phyloP scores from a whole-genome alignment of 2,113 vertebrate species.

The Casuarius casuarius region DNA sequence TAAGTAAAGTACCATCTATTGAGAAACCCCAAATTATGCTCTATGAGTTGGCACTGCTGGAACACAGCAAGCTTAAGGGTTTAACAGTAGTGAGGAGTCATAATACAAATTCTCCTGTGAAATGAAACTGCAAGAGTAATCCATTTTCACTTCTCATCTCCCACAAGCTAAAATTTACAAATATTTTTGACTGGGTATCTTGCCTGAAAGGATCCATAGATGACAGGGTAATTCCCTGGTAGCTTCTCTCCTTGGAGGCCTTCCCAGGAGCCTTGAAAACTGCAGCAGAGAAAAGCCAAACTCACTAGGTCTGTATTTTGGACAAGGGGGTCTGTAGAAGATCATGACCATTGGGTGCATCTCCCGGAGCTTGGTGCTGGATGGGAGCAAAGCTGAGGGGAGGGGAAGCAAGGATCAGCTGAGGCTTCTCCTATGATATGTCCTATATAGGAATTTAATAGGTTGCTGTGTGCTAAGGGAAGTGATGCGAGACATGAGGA shows the following conservation, averaged over 20 bases:
- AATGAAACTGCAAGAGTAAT: neutral
- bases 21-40: neutral
- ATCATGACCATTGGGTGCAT: neutral
- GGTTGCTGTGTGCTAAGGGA: neutral
- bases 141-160: neutral
- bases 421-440: neutral
- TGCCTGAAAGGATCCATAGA: neutral
- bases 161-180: neutral
- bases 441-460: neutral
- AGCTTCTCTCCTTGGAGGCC: neutral
- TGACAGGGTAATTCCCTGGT: neutral
- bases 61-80: neutral
- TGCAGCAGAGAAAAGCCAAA: neutral
- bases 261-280: neutral
- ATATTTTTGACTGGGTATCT: neutral
- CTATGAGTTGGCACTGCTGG: neutral
- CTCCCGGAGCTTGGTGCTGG: neutral
- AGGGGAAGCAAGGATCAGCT: neutral
- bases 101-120: neutral
- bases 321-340: neutral
- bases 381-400: neutral
- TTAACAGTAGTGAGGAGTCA: rapidly evolving
- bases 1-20: neutral
- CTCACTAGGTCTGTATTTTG: neutral
- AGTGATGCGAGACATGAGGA: neutral